These are phyloP conservation scores for Rattus norvegicus DNA, from an alignment of 2,113 vertebrate species.

Conservation along the genomic window GRCr8 NC_086020.1:236014001-236014500, in stretches of 20 bases:
- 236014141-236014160: neutral
- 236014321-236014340: neutral
- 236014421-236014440: constrained; percentile 42
- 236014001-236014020: neutral
- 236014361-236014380: neutral
- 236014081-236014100: neutral
- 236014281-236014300: neutral
- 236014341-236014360: neutral
- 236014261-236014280: neutral
- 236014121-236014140: too few relatives aligned
- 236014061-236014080: neutral
- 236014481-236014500: constrained; percentile 71
- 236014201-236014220: neutral
- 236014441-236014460: constrained; percentile 72
- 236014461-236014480: constrained; percentile 67
- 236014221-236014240: neutral
- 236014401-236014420: constrained; percentile 54
- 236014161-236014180: neutral
- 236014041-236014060: too few relatives aligned
- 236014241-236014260: neutral
- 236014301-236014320: neutral
- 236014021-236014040: neutral
- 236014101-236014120: neutral
- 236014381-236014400: constrained; percentile 56
- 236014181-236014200: neutral